Conservation (phyloP, 2,113 vertebrate genomes). For the Leptobrachium ailaonicum region DNA sequence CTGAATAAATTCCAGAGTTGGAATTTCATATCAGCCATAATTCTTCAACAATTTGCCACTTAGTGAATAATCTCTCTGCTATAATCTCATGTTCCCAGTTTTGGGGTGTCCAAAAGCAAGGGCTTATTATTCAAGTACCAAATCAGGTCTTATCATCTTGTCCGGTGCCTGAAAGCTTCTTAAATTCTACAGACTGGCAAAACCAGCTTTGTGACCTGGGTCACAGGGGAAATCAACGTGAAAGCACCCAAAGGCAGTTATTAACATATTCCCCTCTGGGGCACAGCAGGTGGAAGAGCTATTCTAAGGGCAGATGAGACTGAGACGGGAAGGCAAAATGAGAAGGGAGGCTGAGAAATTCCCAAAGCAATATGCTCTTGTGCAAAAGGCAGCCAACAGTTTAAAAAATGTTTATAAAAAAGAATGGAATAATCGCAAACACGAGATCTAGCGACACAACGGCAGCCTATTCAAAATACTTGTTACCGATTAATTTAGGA, state of each 20-base stretch:
- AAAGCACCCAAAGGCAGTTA: slow-evolving; percentile 45
- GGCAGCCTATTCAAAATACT: slow-evolving; percentile 13
- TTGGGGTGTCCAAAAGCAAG: not conserved
- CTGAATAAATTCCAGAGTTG: too few relatives aligned
- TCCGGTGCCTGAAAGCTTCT: not conserved
- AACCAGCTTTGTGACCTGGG: not conserved
- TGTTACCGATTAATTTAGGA: slow-evolving; percentile 86
- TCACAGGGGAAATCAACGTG: slow-evolving; percentile 39
- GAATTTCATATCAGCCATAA: too few relatives aligned
- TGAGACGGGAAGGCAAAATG: slow-evolving; percentile 20
- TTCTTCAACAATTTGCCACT: too few relatives aligned
- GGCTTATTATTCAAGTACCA: slow-evolving; percentile 21
- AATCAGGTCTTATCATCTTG: not conserved
- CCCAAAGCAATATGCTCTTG: slow-evolving; percentile 38
- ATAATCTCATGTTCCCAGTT: not conserved
- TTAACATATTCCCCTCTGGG: slow-evolving; percentile 38
- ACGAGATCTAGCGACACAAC: not conserved
- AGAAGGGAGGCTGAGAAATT: slow-evolving; percentile 23
- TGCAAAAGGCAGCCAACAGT: not conserved
- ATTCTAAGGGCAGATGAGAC: slow-evolving; percentile 42
- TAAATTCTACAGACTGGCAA: not conserved
- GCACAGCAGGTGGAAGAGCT: slow-evolving; percentile 36
- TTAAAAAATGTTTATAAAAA: not conserved
- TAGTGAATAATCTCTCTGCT: not conserved
- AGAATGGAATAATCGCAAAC: not conserved